Evolutionary conservation across 2,888 invertebrate genomes (phyloP).

Genomic region (Sminthurinus aureus): DNA sequence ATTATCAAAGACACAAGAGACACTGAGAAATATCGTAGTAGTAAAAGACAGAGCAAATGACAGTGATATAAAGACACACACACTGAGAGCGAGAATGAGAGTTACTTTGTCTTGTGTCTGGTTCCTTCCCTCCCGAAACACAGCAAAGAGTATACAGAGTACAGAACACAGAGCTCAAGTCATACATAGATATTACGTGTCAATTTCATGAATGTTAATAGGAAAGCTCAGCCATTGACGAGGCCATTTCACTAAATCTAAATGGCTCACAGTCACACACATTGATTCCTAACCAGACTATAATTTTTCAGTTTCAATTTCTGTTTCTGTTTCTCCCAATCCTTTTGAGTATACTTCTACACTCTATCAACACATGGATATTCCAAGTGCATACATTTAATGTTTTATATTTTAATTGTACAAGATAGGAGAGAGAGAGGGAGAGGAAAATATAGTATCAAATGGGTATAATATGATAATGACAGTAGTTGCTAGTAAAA

Average conservation of each 20-base stretch:
- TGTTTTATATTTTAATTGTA: neutral
- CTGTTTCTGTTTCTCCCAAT: neutral
- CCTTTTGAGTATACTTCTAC: neutral
- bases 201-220: constrained; percentile 41
- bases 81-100: no score
- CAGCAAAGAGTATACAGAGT: no score
- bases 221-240: constrained; percentile 40
- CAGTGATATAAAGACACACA: no score
- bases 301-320: constrained; percentile 27
- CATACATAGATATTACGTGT: constrained; percentile 25
- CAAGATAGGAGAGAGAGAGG: no score
- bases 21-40: neutral
- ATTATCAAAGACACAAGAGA: constrained; percentile 33
- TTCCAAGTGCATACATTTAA: neutral
- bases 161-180: constrained; percentile 1
- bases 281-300: constrained; percentile 27
- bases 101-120: neutral
- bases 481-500: no score
- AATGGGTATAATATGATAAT: no score
- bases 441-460: no score
- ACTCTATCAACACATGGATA: neutral
- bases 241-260: constrained; percentile 40
- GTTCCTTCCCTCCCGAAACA: constrained; percentile 9
- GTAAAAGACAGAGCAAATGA: no score
- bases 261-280: constrained; percentile 36